These are phyloP conservation scores for Plebejus anna DNA, from an alignment of 2,888 invertebrate species.

Conservation along the genomic window DNA sequence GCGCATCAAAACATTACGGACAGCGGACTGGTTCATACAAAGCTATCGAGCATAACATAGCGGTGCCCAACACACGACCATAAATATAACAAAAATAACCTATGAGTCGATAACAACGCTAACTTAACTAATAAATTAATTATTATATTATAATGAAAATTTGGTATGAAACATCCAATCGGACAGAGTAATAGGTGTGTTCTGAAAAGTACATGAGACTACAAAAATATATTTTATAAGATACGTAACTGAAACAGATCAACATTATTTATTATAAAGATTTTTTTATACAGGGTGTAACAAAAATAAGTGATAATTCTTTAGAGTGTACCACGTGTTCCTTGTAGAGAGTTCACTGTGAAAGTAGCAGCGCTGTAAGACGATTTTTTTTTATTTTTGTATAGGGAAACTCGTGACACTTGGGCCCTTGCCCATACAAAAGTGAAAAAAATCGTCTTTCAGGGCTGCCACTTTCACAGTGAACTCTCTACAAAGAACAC, in stretches of 20 bases:
- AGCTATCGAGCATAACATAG: not conserved
- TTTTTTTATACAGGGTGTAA: too few species aligned
- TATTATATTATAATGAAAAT: conserved; percentile 44
- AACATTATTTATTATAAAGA: not conserved
- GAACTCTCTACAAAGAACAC: too few species aligned
- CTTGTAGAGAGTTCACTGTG: too few species aligned
- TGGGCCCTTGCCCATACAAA: too few species aligned
- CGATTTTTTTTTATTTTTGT: too few species aligned
- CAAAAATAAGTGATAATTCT: too few species aligned
- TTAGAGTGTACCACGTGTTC: too few species aligned
- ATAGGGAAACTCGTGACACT: too few species aligned
- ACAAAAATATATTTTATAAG: not conserved
- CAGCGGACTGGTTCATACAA: not conserved
- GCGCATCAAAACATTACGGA: not conserved
- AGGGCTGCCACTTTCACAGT: too few species aligned
- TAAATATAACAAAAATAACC: conserved; percentile 37
- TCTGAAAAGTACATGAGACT: conserved; percentile 18
- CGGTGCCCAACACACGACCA: conserved; percentile 7
- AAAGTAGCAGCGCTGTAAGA: too few species aligned
- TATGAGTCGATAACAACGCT: conserved; percentile 41
- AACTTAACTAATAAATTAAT: conserved; percentile 39
- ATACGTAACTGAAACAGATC: not conserved
- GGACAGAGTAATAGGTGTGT: conserved; percentile 45
- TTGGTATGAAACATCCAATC: conserved; percentile 73
- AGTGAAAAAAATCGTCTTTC: too few species aligned